Conservation (phyloP, 2,113 vertebrate species). For the Peromyscus polionotus region DNA sequence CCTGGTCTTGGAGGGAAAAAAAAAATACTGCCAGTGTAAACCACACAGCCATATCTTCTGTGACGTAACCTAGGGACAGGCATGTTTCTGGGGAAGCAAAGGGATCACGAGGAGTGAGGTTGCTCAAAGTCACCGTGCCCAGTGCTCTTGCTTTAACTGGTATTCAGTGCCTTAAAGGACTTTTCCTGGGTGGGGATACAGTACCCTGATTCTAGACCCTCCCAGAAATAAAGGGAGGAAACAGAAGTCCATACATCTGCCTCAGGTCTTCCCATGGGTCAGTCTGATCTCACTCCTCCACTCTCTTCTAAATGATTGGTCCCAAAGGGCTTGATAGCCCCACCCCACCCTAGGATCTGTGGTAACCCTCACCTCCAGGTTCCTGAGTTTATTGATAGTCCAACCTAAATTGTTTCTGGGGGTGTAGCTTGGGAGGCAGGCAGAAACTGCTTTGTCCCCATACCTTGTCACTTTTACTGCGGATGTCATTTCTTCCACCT, state of each 20-base stretch:
- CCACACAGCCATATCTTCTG: not conserved
- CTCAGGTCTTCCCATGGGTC: not conserved
- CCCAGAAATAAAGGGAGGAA: not conserved
- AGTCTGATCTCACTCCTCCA: not conserved
- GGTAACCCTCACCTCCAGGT: not conserved
- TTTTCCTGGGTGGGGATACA: not conserved
- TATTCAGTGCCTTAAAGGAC: not conserved
- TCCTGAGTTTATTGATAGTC: too few species aligned
- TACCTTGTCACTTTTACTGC: not conserved
- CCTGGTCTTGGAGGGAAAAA: not conserved
- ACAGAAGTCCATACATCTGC: not conserved
- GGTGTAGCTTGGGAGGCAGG: constrained; percentile 14
- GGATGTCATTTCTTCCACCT: not conserved
- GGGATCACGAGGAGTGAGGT: not conserved
- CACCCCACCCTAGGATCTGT: not conserved
- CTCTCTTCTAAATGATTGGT: constrained; percentile 8
- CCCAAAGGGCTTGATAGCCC: not conserved
- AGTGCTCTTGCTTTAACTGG: not conserved
- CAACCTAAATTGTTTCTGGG: not conserved
- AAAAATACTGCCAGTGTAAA: not conserved
- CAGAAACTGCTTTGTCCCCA: not conserved
- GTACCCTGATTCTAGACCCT: too few species aligned
- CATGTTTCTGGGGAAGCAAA: not conserved
- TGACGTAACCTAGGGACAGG: not conserved
- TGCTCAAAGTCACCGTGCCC: not conserved